Conservation (phyloP, 2,888 invertebrate species). For the Steinernema carpocapsae region DNA sequence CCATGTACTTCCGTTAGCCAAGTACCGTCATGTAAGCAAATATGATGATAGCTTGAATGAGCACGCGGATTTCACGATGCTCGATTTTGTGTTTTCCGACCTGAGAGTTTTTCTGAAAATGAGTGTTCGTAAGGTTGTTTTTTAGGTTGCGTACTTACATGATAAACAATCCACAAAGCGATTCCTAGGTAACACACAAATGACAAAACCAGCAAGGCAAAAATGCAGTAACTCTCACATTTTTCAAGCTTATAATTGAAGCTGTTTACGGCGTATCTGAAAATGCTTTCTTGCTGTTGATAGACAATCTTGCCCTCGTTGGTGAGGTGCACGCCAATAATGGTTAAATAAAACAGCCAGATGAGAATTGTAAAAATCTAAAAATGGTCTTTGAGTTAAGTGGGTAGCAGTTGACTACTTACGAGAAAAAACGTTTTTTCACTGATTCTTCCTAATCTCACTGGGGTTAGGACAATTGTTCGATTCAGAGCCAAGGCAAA, state of each 20-base stretch:
- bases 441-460: not conserved
- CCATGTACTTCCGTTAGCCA: no score
- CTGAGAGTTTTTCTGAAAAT: no score
- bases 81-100: not conserved
- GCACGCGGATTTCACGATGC: not conserved
- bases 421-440: not conserved
- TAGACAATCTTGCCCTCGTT: conserved; percentile 8
- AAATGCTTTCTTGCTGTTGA: not conserved
- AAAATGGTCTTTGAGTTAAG: not conserved
- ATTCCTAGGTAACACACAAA: conserved; percentile 4
- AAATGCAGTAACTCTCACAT: conserved; percentile 16
- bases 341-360: not conserved
- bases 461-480: not conserved
- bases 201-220: not conserved
- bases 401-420: not conserved
- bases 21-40: not conserved
- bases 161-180: not conserved
- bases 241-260: not conserved
- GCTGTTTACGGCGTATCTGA: not conserved
- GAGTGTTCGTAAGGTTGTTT: no score
- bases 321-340: conserved; percentile 3
- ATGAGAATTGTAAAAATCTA: not conserved
- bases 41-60: not conserved
- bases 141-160: not conserved
- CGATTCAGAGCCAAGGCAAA: conserved; percentile 7